These are phyloP conservation scores for Mirounga angustirostris DNA, from an alignment of 2,113 vertebrate species.

Conservation along the genomic window DNA sequence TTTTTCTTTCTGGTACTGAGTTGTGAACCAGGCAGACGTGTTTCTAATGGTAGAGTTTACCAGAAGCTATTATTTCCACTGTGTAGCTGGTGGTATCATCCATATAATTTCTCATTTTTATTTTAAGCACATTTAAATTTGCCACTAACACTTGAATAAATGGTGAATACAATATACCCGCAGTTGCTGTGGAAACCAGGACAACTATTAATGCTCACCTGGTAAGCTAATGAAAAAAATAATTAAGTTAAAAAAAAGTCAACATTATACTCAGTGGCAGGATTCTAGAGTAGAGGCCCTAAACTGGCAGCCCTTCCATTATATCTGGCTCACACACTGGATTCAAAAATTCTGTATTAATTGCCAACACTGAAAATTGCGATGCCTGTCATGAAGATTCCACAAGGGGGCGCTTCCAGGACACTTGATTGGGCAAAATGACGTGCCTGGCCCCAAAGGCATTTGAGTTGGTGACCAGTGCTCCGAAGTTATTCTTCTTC, in stretches of 20 bases:
- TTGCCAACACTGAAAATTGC: background rate
- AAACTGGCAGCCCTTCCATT: background rate
- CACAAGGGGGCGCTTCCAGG: background rate
- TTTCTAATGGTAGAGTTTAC: background rate
- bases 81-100: background rate
- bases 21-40: background rate
- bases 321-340: background rate
- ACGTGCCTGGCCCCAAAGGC: background rate
- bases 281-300: background rate
- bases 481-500: background rate
- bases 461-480: background rate
- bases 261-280: background rate
- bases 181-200: background rate
- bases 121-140: constrained; percentile 16
- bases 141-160: background rate
- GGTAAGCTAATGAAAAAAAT: background rate
- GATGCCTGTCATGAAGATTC: background rate
- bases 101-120: background rate
- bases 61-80: background rate
- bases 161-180: background rate
- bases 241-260: background rate
- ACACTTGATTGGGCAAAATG: background rate
- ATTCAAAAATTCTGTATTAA: background rate
- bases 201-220: background rate
- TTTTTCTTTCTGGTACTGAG: background rate